Evolutionary conservation across 2,797 vertebrate genomes (phyloP), one percentile per base, ranked within the genome.

Genomic region (Setipinna tenuifilis): DNA sequence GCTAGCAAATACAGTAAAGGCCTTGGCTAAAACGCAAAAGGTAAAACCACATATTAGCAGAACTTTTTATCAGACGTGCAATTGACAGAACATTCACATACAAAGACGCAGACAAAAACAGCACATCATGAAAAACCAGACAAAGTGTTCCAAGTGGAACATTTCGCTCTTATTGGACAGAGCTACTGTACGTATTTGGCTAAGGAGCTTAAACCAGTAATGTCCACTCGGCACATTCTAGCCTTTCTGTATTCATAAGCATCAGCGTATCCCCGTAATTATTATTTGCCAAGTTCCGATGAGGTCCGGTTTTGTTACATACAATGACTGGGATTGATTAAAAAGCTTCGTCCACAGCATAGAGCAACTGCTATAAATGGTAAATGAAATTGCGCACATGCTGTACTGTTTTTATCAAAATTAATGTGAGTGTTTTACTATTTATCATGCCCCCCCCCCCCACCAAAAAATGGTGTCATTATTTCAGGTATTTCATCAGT

Each of bases 401-500:
- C 31, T 44, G 19, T 21, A 17, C 6, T 78, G 16, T 78, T 44
- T 10, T 28, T 78, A n/a, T n/a, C 16, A 78, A 44, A 31, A 78
- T 78, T 78, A 78, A 78, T 10, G 7, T 7, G 28, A 41, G 35
- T 19, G 19, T 35, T 78, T 78, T 2, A 78, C 25, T 31, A 71
- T 35, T 71, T 31, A 71, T 71, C 28, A 19, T 61, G 1, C 16
- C 21, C 41, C 71, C 11, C 9, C 31, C 71, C 21, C 35, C 71
- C 35, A 2, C 71, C 19, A 78, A 17, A 78, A 35, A 78, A 41
- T 41, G 44, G 19, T 44, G 71, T 78, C 19, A 4, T 78, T 44
- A 21, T 78, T 44, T 78, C 71, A 44, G 35, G 71, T 78, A 78
- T 78, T 78, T 78, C 19, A 78, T 78, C 71, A 78, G 31, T 6